Evolutionary conservation across 2,797 vertebrate species (phyloP).

Genomic region (Echeneis naucrates): DNA sequence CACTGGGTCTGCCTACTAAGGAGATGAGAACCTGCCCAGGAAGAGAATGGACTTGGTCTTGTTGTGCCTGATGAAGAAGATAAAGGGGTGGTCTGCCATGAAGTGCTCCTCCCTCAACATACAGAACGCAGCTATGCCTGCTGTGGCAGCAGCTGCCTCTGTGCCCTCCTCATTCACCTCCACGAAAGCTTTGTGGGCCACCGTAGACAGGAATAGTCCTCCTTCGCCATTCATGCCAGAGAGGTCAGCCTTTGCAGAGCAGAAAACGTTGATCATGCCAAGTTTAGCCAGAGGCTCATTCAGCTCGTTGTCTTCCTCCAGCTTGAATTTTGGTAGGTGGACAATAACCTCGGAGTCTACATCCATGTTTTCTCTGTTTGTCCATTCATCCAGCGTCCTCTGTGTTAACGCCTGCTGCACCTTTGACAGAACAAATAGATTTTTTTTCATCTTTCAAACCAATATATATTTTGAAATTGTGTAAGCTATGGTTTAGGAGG

Average conservation of each 20-base stretch:
- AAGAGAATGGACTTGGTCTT: conserved; percentile 89
- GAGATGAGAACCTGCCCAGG: conserved; percentile 87
- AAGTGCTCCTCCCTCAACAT: conserved; percentile 85
- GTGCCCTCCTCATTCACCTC: conserved; percentile 98
- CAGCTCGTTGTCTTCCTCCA: conserved; percentile 90
- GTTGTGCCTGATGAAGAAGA: conserved; percentile 93
- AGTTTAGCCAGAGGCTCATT: conserved; percentile 80
- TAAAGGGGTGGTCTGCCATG: conserved; percentile 91
- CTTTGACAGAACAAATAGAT: conserved; percentile 73
- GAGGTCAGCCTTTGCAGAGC: conserved; percentile 84
- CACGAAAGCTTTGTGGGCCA: conserved; percentile 93
- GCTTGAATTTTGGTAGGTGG: conserved; percentile 91
- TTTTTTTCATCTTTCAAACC: not conserved
- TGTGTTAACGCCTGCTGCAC: conserved; percentile 87
- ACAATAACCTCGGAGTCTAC: conserved; percentile 78
- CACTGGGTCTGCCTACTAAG: conserved; percentile 69
- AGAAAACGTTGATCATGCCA: conserved; percentile 89
- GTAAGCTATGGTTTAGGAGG: too few species aligned
- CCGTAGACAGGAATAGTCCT: conserved; percentile 89
- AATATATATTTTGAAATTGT: not conserved
- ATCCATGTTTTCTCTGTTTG: conserved; percentile 80
- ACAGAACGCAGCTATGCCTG: conserved; percentile 65
- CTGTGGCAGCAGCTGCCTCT: conserved; percentile 92
- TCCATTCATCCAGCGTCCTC: conserved; percentile 91
- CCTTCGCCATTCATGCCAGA: conserved; percentile 88